Evolutionary conservation across 2,888 invertebrate genomes (phyloP).

Genomic region (Bembecia ichneumoniformis): DNA sequence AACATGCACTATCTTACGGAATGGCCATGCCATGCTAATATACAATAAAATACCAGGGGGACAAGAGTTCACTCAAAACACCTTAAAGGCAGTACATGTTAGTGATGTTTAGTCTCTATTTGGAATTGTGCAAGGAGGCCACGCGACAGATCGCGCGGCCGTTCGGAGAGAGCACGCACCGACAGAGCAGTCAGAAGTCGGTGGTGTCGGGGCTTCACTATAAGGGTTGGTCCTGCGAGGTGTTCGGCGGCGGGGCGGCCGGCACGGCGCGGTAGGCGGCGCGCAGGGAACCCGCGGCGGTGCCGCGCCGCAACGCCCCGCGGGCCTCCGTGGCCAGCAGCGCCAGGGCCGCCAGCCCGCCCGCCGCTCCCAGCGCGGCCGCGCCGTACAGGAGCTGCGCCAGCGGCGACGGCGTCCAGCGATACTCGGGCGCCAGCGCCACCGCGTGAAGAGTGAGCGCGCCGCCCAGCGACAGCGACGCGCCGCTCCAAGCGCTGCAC

Average conservation of each 20-base stretch:
- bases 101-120: no score
- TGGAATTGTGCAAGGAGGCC: no score
- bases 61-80: no score
- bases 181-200: conserved; percentile 19
- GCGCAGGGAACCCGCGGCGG: conserved; percentile 7
- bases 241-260: conserved; percentile 17
- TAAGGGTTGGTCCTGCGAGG: conserved; percentile 42
- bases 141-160: no score
- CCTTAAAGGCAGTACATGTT: no score
- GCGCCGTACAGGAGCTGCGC: conserved; percentile 25
- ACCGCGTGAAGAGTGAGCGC: conserved; percentile 35
- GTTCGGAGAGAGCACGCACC: no score
- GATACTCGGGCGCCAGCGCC: conserved; percentile 26
- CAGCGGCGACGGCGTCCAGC: conserved; percentile 19
- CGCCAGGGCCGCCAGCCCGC: conserved; percentile 12
- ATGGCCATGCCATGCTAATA: no score
- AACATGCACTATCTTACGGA: no score
- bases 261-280: conserved; percentile 33
- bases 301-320: conserved; percentile 6
- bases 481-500: conserved; percentile 30
- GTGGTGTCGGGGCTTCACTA: conserved; percentile 42
- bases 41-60: no score
- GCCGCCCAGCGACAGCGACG: conserved; percentile 34
- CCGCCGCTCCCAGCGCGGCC: conserved; percentile 27
- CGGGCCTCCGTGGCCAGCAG: conserved; percentile 14